Base-by-base conservation (phyloP, 2,113 vertebrate genomes). In the Pundamilia nyererei region DNA sequence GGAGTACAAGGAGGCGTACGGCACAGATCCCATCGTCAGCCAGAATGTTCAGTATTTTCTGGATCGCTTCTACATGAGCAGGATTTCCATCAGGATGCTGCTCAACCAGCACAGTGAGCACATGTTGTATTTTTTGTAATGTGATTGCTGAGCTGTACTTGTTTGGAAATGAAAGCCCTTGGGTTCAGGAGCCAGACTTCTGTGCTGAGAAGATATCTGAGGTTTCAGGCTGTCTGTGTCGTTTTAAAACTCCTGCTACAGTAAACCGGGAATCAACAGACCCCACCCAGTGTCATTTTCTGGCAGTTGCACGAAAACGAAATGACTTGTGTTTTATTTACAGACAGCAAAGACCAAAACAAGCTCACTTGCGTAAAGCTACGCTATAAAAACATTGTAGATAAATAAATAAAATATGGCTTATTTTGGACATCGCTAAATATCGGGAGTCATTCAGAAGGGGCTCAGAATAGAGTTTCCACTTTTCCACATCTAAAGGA, bases 51-150 rank as follows among this genome's bases (percentile, higher is more conserved):
- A 99, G 96, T 99, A 99, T 93, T 99, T 99, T 85, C 95, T 99
- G 90, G 99, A 99, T 91, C 98, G 99, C 80, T 99, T 99, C 96
- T 99, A 98, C 95, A 99, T 99, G 98, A 99, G 98, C 91, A 97
- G 99, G 87, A 99, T 99, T 92, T 99, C 99, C 91, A 99, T 99
- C 95, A 94, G 98, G 93, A 99, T 99, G 99, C 94, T 99, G 87
- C 97, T 99, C 40, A 99, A 99, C 96, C 99, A 99, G 93, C 99
- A 99, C 96, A 99, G 99, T 99, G 94, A 97, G 98, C 96, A 42
- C 9, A 33, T 26, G 3, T 6, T 26, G n/a, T 33, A 31, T 33
- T 72, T 40, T 75, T 40, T 45, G 10, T 13, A 26, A 17, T 21
- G 29, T 38, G 10, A 72, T 55, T 19, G 13, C 6, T 35, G 68